Evolutionary conservation across 1,140 invertebrate genomes (phyloP).

Genomic region (Heterodera schachtii): DNA sequence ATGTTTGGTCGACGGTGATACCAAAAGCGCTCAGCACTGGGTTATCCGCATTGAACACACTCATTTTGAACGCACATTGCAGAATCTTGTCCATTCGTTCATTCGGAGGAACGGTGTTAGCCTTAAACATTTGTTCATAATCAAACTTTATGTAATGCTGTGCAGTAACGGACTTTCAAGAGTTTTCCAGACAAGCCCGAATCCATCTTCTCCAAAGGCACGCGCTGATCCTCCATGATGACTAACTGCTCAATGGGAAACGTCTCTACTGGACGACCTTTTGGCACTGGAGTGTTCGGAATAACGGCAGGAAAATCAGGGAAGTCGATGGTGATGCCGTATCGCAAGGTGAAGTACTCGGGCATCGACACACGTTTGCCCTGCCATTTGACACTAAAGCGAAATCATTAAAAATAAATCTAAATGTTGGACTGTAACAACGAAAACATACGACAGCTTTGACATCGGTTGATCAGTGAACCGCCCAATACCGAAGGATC

Average conservation of each 20-base stretch:
- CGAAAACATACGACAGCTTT: constrained; percentile 25
- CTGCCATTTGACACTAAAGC: constrained; percentile 22
- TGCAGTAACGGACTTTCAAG: constrained; percentile 17
- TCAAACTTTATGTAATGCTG: not conserved
- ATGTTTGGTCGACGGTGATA: constrained; percentile 24
- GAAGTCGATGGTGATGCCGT: constrained; percentile 24
- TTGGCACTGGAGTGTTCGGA: constrained; percentile 40
- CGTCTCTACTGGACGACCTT: constrained; percentile 26
- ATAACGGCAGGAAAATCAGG: constrained; percentile 39
- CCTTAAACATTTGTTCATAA: constrained; percentile 8
- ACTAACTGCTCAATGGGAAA: constrained; percentile 42
- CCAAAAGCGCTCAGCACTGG: constrained; percentile 40
- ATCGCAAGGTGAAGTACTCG: constrained; percentile 29
- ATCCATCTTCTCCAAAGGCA: constrained; percentile 42
- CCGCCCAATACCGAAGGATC: constrained; percentile 37
- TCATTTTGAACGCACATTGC: constrained; percentile 37
- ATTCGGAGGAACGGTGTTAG: constrained; percentile 33
- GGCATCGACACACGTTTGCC: constrained; percentile 37
- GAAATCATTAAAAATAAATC: too few relatives aligned
- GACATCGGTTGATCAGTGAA: constrained; percentile 43
- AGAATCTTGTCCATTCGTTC: constrained; percentile 43
- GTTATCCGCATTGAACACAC: constrained; percentile 28
- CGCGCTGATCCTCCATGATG: constrained; percentile 45
- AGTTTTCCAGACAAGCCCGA: constrained; percentile 33
- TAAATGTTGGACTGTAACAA: too few relatives aligned